Base-by-base conservation (phyloP, 2,797 vertebrate species). In the Falco novaeseelandiae region DNA sequence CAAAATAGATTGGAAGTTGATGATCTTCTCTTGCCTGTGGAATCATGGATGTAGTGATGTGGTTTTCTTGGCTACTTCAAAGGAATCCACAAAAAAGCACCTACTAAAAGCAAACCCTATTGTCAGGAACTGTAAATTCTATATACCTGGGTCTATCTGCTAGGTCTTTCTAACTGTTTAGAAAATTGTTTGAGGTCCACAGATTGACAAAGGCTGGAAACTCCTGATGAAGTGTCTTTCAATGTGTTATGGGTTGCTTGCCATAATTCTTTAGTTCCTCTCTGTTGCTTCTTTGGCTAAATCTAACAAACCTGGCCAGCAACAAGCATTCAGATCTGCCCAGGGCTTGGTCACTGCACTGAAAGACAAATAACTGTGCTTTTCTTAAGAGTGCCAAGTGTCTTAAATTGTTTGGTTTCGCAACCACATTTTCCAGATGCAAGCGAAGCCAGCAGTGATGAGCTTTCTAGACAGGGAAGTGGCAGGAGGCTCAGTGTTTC, bases 1-100 rank as follows among this genome's bases (percentile, higher is more conserved):
- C 86, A 95, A 91, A 96, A 95, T 85, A 96, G 82, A 94, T 94
- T 93, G 95, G 92, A 96, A 96, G 85, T 82, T 95, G 96, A 93
- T 26, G 91, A 95, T 91, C 92, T 92, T 88, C 90, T 94, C 82
- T 94, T 97, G 95, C 92, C 84, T 93, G 92, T 96, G 93, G 95
- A 97, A 89, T 93, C 89, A 82, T 8, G 66, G 84, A 96, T 63
- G 95, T 10, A 95, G 90, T 97, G 96, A 96, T 96, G 96, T 97
- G 96, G 96, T 97, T 97, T 96, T 96, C 96, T 96, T 94, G 96
- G 96, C 96, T 97, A 97, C 96, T 97, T 97, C 96, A 97, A 97
- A 97, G 76, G 82, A 96, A 94, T 96, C 93, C 96, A 95, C 96
- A 92, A 92, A 96, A 95, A 96, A 92, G 14, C 82, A 92, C 89